Evolutionary conservation across 2,797 vertebrate species (phyloP).

Genomic region (Apogon talboti): DNA sequence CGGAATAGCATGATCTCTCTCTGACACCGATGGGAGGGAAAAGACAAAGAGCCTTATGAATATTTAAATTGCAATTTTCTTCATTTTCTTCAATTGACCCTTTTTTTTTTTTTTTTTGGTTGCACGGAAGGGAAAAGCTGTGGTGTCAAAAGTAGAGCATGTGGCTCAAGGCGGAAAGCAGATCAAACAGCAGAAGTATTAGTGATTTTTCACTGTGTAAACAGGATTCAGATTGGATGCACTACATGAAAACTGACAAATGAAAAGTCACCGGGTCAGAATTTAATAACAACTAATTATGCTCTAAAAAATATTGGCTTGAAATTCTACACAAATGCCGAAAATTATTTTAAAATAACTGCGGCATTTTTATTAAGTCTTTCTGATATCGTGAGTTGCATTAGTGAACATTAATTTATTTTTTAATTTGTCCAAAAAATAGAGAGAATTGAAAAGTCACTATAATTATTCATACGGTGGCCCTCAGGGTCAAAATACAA

Average conservation of each 20-base stretch:
- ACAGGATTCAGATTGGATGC: constrained; percentile 41
- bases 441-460: constrained; percentile 15
- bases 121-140: constrained; percentile 15
- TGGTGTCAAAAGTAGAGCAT: constrained; percentile 42
- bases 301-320: background rate
- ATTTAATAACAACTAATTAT: background rate
- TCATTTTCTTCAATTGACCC: constrained; percentile 78
- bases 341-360: background rate
- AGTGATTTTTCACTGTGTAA: constrained; percentile 29
- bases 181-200: constrained; percentile 43
- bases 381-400: too few relatives aligned
- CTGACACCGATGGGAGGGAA: constrained; percentile 66
- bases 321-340: background rate
- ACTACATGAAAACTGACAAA: constrained; percentile 31
- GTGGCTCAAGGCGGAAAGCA: constrained; percentile 50
- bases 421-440: constrained; percentile 4
- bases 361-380: too few relatives aligned
- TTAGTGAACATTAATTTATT: too few relatives aligned
- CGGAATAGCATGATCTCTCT: constrained; percentile 71
- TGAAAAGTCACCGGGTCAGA: constrained; percentile 17
- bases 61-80: constrained; percentile 84
- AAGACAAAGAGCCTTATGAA: constrained; percentile 82
- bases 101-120: constrained; percentile 35
- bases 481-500: too few relatives aligned
- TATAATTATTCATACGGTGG: background rate